These are phyloP conservation scores for Andrena haemorrhoa DNA, from an alignment of 2,888 invertebrate genomes.

Conservation along the genomic window DNA sequence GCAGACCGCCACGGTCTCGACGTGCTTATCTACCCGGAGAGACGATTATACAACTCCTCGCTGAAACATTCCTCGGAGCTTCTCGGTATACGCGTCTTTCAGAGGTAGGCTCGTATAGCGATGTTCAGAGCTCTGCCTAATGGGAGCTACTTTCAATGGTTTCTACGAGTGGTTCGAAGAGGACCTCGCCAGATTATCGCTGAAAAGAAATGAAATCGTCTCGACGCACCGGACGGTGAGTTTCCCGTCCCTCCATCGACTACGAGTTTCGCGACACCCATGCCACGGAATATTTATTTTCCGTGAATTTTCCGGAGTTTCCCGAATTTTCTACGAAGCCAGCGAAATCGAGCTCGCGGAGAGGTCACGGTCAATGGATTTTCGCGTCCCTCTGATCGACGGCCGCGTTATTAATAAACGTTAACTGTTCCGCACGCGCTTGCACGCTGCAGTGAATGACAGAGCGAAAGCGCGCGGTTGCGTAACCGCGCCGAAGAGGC, in stretches of 20 bases:
- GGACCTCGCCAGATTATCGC: conserved; percentile 20
- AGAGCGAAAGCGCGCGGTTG: conserved; percentile 71
- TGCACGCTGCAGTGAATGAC: conserved; percentile 59
- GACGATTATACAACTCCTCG: conserved; percentile 22
- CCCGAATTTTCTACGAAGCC: not conserved
- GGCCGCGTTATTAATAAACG: conserved; percentile 56
- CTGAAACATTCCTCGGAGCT: conserved; percentile 4
- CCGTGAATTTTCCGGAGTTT: not conserved
- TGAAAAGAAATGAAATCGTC: not conserved
- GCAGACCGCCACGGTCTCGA: not conserved
- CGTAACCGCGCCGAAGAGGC: conserved; percentile 56
- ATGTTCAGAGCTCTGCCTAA: not conserved
- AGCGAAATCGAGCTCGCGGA: not conserved
- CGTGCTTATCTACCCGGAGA: conserved; percentile 35
- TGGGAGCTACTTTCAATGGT: not conserved
- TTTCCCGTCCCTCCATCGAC: not conserved
- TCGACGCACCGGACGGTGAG: not conserved
- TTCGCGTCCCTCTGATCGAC: conserved; percentile 36
- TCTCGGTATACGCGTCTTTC: conserved; percentile 1
- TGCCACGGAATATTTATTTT: conserved; percentile 5
- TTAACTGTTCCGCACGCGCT: conserved; percentile 16
- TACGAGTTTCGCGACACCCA: conserved; percentile 6
- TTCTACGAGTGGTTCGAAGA: not conserved
- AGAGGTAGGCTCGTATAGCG: conserved; percentile 15
- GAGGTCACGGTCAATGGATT: conserved; percentile 65